Evolutionary conservation across 2,888 invertebrate genomes (phyloP).

Genomic region (Scelioninae gen. 1): DNA sequence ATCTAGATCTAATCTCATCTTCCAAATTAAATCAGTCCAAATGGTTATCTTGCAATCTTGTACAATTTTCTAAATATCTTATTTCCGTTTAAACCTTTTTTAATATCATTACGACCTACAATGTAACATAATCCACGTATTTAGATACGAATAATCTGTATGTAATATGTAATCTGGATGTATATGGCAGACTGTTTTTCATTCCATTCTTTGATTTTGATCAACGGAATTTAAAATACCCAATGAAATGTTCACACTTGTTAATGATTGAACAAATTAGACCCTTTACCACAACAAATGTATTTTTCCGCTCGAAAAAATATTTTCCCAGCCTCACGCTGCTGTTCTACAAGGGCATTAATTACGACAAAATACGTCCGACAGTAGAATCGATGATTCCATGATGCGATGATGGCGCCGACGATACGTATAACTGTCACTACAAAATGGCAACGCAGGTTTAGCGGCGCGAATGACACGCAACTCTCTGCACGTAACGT

Average conservation of each 20-base stretch:
- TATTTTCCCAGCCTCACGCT: not conserved
- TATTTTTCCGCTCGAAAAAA: conserved; percentile 11
- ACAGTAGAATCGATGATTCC: conserved; percentile 43
- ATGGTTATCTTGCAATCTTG: conserved; percentile 13
- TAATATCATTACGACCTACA: too few relatives aligned
- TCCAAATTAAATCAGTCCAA: conserved; percentile 28
- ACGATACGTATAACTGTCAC: conserved; percentile 55
- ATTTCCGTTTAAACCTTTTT: not conserved
- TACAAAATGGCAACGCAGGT: conserved; percentile 44
- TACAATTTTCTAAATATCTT: conserved; percentile 26
- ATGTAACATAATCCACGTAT: too few relatives aligned
- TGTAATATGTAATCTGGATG: too few relatives aligned
- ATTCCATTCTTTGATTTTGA: too few relatives aligned
- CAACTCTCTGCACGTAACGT: conserved; percentile 21
- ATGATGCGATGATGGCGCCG: conserved; percentile 40
- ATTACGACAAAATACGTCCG: conserved; percentile 32
- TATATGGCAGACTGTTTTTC: too few relatives aligned
- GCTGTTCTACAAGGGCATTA: conserved; percentile 27
- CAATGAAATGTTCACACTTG: too few relatives aligned
- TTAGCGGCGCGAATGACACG: conserved; percentile 45
- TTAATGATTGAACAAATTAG: too few relatives aligned
- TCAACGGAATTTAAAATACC: too few relatives aligned
- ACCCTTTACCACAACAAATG: conserved; percentile 6
- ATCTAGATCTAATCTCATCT: conserved; percentile 13
- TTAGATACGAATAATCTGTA: too few relatives aligned